Base-by-base conservation (phyloP, 2,113 vertebrate species). In the Fregetta grallaria region DNA sequence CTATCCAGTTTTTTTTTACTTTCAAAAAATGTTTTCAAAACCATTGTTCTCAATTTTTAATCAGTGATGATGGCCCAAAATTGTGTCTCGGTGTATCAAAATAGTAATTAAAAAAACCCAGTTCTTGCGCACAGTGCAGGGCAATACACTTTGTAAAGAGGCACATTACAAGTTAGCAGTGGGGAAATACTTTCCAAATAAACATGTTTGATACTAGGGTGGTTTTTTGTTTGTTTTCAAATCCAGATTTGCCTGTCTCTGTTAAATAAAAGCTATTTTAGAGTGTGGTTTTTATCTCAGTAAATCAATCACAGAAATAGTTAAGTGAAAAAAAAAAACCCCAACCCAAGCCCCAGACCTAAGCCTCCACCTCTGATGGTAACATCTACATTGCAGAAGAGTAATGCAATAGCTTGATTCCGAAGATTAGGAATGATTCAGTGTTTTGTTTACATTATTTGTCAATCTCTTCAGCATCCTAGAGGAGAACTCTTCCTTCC, bases 401-500 rank as follows among this genome's bases (percentile, higher is more conserved):
- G 75, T 56, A 61, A 66, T 55, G 38, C 38, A 34, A 23, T 77
- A 63, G 74, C 16, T 67, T 68, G 90, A 88, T 95, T 75, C 26
- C 42, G 22, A 80, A 91, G 89, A 92, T 88, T 52, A 94, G 70
- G 63, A 91, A 52, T 72, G 93, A 93, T 72, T 94, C 91, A 66
- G 83, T 91, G 93, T 86, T 92, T 93, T 94, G 93, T 97, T 97
- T 93, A 88, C 92, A 67, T 80, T 92, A 92, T 91, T 97, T 90
- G 83, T 90, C 91, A 91, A 95, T 94, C 86, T 91, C 78, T 80
- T 86, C 94, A 94, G 95, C 97, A 76, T 96, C 95, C 78, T 82
- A 45, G 80, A 92, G 84, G 88, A 96, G 97, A 94, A 87, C 68
- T 81, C 97, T 97, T 96, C 90, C 98, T 97, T 97, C 91, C 94